Percentiles rank a stretch among this genome's conserved stretches.
Conservation (phyloP, 2,113 vertebrate species). For the Otolemur garnettii region DNA sequence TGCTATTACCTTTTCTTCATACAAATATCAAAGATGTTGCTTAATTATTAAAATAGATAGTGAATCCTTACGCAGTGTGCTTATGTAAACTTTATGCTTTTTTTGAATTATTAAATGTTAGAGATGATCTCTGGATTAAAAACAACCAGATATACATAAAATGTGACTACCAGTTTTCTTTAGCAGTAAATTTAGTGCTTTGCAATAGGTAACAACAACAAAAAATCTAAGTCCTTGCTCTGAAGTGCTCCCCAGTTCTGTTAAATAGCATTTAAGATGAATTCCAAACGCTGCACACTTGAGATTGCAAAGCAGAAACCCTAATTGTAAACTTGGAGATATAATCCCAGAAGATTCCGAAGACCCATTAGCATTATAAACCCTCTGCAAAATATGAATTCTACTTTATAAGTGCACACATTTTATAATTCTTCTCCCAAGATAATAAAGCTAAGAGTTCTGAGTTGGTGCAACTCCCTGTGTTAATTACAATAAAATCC, state of each 20-base stretch:
- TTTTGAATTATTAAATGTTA: conserved; percentile 48
- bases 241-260: conserved; percentile 44
- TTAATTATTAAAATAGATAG: conserved; percentile 32
- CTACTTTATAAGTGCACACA: conserved; percentile 85
- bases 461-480: conserved; percentile 82
- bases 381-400: conserved; percentile 82
- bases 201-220: neutral
- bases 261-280: conserved; percentile 79
- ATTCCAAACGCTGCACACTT: conserved; percentile 76
- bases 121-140: conserved; percentile 72
- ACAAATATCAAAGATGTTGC: conserved; percentile 43
- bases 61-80: neutral
- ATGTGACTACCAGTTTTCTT: conserved; percentile 31
- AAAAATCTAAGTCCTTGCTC: neutral
- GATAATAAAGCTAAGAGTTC: conserved; percentile 86
- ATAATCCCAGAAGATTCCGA: conserved; percentile 74
- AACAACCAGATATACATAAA: conserved; percentile 23
- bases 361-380: conserved; percentile 82
- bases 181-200: neutral
- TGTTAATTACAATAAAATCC: conserved; percentile 89
- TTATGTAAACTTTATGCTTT: neutral
- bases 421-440: conserved; percentile 88
- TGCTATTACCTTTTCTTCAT: neutral
- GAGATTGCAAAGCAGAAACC: conserved; percentile 71
- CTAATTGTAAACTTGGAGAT: conserved; percentile 65